Conservation (phyloP, 1,140 invertebrate species). For the Xylocopa sonorina region DNA sequence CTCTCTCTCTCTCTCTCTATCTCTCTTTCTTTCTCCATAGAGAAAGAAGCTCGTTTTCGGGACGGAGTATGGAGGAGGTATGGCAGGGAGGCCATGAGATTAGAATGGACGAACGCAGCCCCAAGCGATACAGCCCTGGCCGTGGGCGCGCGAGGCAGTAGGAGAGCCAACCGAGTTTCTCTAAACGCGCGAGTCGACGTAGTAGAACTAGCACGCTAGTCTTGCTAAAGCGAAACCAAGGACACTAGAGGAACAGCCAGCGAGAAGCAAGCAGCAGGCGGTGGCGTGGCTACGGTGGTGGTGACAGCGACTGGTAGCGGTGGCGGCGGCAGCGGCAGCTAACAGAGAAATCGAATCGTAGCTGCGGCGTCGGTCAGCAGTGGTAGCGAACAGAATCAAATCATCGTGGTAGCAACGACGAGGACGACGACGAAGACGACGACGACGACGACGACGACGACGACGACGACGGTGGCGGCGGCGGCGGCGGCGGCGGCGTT, state of each 20-base stretch:
- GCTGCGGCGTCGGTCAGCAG: conserved; percentile 25
- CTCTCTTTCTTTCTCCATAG: too few relatives aligned
- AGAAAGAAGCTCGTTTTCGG: background rate
- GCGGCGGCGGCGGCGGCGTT: background rate
- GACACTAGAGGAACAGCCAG: conserved; percentile 67
- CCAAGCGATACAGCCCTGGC: conserved; percentile 68
- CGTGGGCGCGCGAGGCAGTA: conserved; percentile 60
- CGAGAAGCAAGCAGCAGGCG: conserved; percentile 37
- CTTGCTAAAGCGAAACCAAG: conserved; percentile 73
- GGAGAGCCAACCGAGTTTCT: conserved; percentile 64
- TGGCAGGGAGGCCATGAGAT: conserved; percentile 31
- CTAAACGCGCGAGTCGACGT: conserved; percentile 59
- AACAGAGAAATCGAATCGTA: conserved; percentile 60
- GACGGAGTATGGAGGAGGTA: background rate
- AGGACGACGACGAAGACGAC: conserved; percentile 16
- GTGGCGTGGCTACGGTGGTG: conserved; percentile 11
- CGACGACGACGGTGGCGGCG: background rate
- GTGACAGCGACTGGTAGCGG: background rate
- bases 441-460: background rate
- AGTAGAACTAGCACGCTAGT: conserved; percentile 68
- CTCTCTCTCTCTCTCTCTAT: too few relatives aligned
- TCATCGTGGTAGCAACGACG: conserved; percentile 54
- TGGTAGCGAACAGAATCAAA: conserved; percentile 66
- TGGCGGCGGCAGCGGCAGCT: background rate
- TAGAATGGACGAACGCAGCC: conserved; percentile 47